A percentile compares a stretch with the other conserved stretches of the same genome.
These are phyloP conservation scores for Trichoplusia ni DNA, from an alignment of 1,140 invertebrate species.

Conservation along the genomic window DNA sequence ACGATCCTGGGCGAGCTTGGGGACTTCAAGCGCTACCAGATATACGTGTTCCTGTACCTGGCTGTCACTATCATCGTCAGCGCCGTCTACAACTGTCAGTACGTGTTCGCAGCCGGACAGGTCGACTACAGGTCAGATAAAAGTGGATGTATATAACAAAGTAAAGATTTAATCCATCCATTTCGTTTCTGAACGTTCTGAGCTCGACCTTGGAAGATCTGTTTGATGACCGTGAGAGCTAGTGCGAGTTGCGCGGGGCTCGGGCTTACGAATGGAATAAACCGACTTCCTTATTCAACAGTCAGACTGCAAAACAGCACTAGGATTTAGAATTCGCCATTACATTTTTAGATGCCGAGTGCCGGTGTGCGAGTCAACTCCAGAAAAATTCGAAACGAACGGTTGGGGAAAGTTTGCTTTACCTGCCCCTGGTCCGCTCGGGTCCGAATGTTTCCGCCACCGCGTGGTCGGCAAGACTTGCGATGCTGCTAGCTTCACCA, in stretches of 20 bases:
- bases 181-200: too few species aligned
- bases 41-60: neutral
- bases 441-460: neutral
- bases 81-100: neutral
- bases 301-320: too few species aligned
- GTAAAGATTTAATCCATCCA: too few species aligned
- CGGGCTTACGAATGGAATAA: too few species aligned
- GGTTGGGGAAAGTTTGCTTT: conserved; percentile 5
- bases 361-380: neutral
- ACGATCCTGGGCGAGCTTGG: neutral
- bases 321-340: too few species aligned
- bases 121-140: conserved; percentile 1
- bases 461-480: neutral
- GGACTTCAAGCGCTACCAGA: neutral
- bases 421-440: neutral
- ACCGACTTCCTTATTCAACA: too few species aligned
- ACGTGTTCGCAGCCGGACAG: neutral
- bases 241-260: too few species aligned
- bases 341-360: neutral
- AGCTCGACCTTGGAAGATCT: too few species aligned
- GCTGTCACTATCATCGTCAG: neutral
- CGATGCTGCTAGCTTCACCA: neutral
- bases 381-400: neutral
- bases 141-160: neutral
- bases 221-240: too few species aligned